Evolutionary conservation across 2,888 invertebrate species (phyloP).

Genomic region (Allolobophora icterica): DNA sequence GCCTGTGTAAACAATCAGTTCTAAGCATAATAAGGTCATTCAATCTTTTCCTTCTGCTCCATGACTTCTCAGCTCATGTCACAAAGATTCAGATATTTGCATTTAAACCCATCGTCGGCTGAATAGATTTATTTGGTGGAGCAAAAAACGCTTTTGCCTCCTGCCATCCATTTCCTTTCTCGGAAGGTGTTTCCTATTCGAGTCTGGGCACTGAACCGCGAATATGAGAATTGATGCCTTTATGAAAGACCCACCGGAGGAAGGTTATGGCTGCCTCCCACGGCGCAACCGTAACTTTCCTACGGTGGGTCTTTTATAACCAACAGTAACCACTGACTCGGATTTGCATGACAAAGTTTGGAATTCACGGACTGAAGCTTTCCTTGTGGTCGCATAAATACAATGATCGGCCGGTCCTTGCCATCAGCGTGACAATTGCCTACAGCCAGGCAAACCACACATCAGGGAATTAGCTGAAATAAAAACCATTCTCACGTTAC

Average conservation of each 20-base stretch:
- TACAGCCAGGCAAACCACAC: neutral
- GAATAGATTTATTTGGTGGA: neutral
- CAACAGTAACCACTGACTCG: neutral
- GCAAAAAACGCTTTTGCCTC: neutral
- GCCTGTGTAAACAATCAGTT: neutral
- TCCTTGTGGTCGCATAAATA: neutral
- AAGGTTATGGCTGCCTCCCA: neutral
- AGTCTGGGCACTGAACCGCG: neutral
- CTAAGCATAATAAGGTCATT: neutral
- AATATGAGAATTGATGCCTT: neutral
- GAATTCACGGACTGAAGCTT: neutral
- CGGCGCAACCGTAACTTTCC: too few relatives aligned
- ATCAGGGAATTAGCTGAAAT: neutral
- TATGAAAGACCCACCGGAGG: neutral
- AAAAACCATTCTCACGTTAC: neutral
- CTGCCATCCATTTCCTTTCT: neutral
- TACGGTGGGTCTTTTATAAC: too few relatives aligned
- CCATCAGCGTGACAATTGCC: neutral
- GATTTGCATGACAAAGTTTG: slow-evolving; percentile 17
- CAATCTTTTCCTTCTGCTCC: neutral
- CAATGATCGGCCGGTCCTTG: neutral
- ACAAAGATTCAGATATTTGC: neutral
- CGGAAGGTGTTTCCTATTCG: neutral
- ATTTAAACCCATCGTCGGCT: neutral
- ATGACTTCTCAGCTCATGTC: neutral